These are phyloP conservation scores for Drosophila nebulosa DNA, from an alignment of 1,140 invertebrate genomes.

Conservation along the genomic window DNA sequence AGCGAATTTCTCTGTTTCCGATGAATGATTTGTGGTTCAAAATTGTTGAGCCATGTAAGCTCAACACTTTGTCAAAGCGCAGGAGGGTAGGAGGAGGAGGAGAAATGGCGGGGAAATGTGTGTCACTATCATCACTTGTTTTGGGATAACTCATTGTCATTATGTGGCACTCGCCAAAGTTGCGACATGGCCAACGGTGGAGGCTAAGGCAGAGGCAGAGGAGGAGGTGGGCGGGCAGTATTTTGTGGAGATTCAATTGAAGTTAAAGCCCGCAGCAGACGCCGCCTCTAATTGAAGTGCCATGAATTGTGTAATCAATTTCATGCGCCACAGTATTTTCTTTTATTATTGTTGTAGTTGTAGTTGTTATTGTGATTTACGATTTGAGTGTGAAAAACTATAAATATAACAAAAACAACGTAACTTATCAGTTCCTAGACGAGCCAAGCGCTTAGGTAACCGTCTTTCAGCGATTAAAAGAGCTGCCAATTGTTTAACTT, in stretches of 20 bases:
- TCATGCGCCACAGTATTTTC: conserved; percentile 1
- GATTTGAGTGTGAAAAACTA: conserved; percentile 24
- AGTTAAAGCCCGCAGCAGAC: conserved; percentile 12
- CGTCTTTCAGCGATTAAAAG: conserved; percentile 14
- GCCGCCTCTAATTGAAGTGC: conserved; percentile 52
- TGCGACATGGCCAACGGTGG: neutral
- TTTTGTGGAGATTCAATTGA: conserved; percentile 19
- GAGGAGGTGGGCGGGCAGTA: too few relatives aligned
- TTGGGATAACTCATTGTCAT: neutral
- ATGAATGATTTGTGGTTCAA: neutral
- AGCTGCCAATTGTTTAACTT: conserved; percentile 3
- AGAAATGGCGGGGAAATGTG: neutral
- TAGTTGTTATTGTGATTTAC: conserved; percentile 30
- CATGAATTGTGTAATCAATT: conserved; percentile 54
- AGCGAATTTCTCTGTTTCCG: neutral
- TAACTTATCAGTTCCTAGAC: too few relatives aligned
- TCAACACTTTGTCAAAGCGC: neutral
- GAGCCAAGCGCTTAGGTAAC: conserved; percentile 4
- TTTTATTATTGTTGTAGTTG: neutral
- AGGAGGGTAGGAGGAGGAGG: neutral
- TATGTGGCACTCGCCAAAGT: conserved; percentile 9
- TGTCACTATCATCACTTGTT: conserved; percentile 9
- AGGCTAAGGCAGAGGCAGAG: too few relatives aligned
- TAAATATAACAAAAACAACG: conserved; percentile 5
- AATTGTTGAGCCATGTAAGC: neutral